A percentile compares a stretch with the other conserved stretches of the same genome.
Conservation (phyloP, 2,888 invertebrate genomes). For the Volucella bombylans region DNA sequence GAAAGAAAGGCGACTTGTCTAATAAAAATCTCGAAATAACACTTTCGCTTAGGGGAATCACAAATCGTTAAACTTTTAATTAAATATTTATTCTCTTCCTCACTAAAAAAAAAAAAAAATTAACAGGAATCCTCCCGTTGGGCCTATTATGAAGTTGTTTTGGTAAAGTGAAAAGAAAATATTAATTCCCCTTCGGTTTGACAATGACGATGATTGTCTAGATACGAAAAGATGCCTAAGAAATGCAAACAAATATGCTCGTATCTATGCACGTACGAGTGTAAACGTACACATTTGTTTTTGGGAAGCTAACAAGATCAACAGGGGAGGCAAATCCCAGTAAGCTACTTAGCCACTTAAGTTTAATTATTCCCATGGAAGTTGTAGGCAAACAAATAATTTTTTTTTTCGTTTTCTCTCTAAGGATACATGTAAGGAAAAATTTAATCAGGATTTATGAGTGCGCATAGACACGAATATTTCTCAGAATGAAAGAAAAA, state of each 20-base stretch:
- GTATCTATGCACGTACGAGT: too few species aligned
- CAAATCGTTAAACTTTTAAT: constrained; percentile 31
- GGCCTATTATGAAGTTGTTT: constrained; percentile 16
- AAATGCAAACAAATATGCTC: too few species aligned
- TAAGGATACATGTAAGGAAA: neutral
- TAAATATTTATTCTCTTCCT: constrained; percentile 16
- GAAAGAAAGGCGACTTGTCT: neutral
- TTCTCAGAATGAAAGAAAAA: neutral
- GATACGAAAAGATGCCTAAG: too few species aligned
- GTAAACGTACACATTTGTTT: neutral
- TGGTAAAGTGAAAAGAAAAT: too few species aligned
- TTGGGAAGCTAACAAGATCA: constrained; percentile 43
- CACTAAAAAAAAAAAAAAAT: neutral
- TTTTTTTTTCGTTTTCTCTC: constrained; percentile 5
- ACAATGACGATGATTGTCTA: too few species aligned
- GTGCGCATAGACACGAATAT: constrained; percentile 1
- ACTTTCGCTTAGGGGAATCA: neutral
- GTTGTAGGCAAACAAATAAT: neutral
- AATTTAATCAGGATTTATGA: constrained; percentile 9
- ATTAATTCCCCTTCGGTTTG: too few species aligned
- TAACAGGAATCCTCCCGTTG: too few species aligned
- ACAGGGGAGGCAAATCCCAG: constrained; percentile 29
- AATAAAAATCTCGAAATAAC: neutral
- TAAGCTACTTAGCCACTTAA: constrained; percentile 49
- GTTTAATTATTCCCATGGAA: constrained; percentile 55